Base-by-base conservation (phyloP, 1,140 invertebrate species). In the Drosophila bocqueti region DNA sequence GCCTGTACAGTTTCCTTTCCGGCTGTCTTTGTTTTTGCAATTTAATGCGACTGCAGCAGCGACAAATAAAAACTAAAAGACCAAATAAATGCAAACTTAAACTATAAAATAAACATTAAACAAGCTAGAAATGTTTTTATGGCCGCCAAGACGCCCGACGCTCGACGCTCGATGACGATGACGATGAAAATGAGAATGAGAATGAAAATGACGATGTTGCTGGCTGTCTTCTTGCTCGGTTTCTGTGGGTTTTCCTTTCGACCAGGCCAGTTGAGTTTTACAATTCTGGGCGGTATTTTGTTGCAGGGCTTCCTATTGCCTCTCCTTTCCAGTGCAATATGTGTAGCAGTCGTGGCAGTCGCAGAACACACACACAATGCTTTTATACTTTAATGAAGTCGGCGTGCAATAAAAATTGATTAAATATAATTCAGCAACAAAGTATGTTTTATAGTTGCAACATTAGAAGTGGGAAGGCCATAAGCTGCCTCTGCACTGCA, bases 21-120 rank as follows among this genome's bases (percentile, higher is more conserved):
- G 47, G 69, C 45, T 61, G 29, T 34, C 61, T 74, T 74, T 50
- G 80, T 68, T 83, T 74, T 79, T 62, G 55, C 29, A 26, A 57
- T 68, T 71, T 68, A 46, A 52, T 71, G 67, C 49, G 64, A 68
- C 47, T 76, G 54, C 55, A 46, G 71, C 49, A 55, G 68, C 63
- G 43, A 57, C 57, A 64, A 79, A 91, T 91, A 91, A 91, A 86
- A 91, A 87, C 89, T 91, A 91, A 91, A 91, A 84, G 87, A 82
- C 81, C 87, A 91, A 87, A 89, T 91, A 91, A 91, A 91, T 91
- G 87, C 87, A 83, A 91, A 91, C 87, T 91, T 91, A 84, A 91
- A 91, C 87, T 91, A 91, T 91, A 91, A 91, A 91, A 91, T 91
- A 87, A 91, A 91, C 87, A 91, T 91, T 91, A 91, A 91, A 89